Base-by-base conservation (phyloP, 1,140 invertebrate species). In the Zaprionus kolodkinae region DNA sequence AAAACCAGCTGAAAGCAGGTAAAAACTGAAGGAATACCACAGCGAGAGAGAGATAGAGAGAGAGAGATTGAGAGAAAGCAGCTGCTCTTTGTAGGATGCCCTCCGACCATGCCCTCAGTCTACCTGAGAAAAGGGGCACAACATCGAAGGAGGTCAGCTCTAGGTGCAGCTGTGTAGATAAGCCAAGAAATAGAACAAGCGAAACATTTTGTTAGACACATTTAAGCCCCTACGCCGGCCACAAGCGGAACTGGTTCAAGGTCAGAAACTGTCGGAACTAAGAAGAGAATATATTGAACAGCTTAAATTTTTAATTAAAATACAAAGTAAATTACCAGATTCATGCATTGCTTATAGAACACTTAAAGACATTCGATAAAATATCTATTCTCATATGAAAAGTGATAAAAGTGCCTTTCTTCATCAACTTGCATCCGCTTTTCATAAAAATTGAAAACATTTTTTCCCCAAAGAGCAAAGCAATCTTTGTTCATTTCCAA, bases 81-180 rank as follows among this genome's bases (percentile, higher is more conserved):
- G 40, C 40, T 45, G 40, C 15, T 45, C n/a, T 62, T n/a, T 17
- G 12, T 55, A 54, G 65, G 64, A 61, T 68, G 64, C 54, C 35
- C 40, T 57, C 10, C 67, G 65, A 36, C 36, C 21, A 21, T 21
- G 21, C 54, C 35, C 40, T 57, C 10, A 66, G 65, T 38, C 36
- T 72, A 66, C 72, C 65, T 68, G 72, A 30, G 33, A 35, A 21
- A 27, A 21, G 4, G 3, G 4, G n/a, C 17, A 30, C 30, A 35
- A 43, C 6, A 13, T 21, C 2, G 17, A 12, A 63, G 43, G 7
- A 65, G 48, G 12, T 65, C 33, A 38, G 62, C 36, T 7, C 15
- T 57, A 59, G 60, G 36, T 65, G 63, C 63, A 72, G 74, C 70
- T 67, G 69, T 67, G 69, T 35, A 57, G 50, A 66, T 76, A 67